Evolutionary conservation across 2,797 vertebrate species (phyloP).

Genomic region (Champsocephalus gunnari): DNA sequence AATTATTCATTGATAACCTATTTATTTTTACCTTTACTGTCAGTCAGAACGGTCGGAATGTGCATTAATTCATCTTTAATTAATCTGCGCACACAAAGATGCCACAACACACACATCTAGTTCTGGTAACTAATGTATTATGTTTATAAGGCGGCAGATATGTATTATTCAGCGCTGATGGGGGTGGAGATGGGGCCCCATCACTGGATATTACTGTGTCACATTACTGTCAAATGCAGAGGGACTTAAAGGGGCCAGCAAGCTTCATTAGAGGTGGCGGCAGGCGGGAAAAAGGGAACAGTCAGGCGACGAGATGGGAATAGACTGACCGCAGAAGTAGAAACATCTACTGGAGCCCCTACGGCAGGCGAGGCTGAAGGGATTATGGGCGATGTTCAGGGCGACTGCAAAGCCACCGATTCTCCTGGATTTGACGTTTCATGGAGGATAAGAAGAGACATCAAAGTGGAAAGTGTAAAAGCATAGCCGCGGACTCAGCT

Average conservation of each 20-base stretch:
- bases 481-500: conserved; percentile 3
- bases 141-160: conserved; percentile 82
- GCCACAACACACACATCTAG: conserved; percentile 68
- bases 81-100: conserved; percentile 62
- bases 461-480: not conserved
- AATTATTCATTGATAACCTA: conserved; percentile 87
- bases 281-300: conserved; percentile 48
- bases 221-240: conserved; percentile 83
- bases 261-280: conserved; percentile 70
- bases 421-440: conserved; percentile 41
- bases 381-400: conserved; percentile 32
- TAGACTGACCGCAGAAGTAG: conserved; percentile 69
- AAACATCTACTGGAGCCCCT: conserved; percentile 40
- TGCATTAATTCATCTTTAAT: conserved; percentile 85
- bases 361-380: conserved; percentile 31
- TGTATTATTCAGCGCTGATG: conserved; percentile 83
- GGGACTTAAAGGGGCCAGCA: conserved; percentile 77
- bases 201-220: conserved; percentile 77
- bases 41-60: conserved; percentile 77
- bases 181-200: conserved; percentile 62
- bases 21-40: conserved; percentile 85
- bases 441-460: conserved; percentile 38
- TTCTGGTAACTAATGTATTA: conserved; percentile 84
- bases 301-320: conserved; percentile 60
- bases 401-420: not conserved